Evolutionary conservation across 2,888 invertebrate species (phyloP).

Genomic region (Drosophila multiciliata): DNA sequence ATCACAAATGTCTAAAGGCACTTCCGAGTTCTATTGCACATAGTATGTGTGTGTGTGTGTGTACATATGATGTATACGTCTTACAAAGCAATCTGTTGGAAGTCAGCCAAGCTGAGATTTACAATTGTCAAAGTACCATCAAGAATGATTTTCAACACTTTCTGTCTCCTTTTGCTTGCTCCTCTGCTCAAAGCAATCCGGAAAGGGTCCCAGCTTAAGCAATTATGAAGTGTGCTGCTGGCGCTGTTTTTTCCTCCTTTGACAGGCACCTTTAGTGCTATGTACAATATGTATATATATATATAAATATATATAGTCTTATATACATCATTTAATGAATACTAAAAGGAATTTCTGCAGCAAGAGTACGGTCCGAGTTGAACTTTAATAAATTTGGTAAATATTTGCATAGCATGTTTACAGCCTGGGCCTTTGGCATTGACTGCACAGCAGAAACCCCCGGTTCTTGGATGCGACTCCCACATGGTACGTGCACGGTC

Average conservation of each 20-base stretch:
- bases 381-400: conserved; percentile 72
- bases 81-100: conserved; percentile 50
- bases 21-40: conserved; percentile 12
- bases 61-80: conserved; percentile 5
- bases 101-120: conserved; percentile 43
- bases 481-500: conserved; percentile 54
- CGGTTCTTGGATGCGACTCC: conserved; percentile 29
- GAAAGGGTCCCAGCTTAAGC: conserved; percentile 42
- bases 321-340: conserved; percentile 44
- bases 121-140: conserved; percentile 47
- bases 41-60: neutral
- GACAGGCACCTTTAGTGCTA: conserved; percentile 42
- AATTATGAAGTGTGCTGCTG: conserved; percentile 53
- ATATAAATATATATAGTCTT: neutral
- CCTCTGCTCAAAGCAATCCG: neutral
- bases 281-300: conserved; percentile 2
- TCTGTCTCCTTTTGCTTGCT: conserved; percentile 21
- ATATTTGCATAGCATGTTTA: conserved; percentile 71
- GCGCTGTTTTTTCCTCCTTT: conserved; percentile 34
- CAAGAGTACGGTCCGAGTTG: conserved; percentile 48
- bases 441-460: conserved; percentile 18
- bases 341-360: conserved; percentile 26
- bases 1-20: conserved; percentile 26
- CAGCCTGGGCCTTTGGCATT: conserved; percentile 57
- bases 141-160: conserved; percentile 25